phyloP scores from a whole-genome alignment of 2,113 vertebrate species.

The Phyllostomus hastatus region DNA sequence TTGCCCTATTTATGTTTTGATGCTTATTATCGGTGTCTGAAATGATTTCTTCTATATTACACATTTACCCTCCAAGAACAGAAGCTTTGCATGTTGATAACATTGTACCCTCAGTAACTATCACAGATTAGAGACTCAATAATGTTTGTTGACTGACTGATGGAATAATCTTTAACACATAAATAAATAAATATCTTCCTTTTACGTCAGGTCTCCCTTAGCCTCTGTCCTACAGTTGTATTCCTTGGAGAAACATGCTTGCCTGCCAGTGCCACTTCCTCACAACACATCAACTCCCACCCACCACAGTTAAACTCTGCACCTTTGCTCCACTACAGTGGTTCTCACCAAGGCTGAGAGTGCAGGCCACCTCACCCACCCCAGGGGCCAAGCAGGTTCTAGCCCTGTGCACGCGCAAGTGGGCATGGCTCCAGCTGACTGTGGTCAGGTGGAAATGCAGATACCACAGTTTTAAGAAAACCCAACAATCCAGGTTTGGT shows the following conservation, averaged over 20 bases:
- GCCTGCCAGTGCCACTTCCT: not conserved
- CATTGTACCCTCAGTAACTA: not conserved
- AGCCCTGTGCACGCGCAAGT: rapidly evolving
- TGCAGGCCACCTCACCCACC: not conserved
- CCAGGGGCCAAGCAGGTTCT: not conserved
- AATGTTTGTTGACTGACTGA: not conserved
- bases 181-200: too few species aligned
- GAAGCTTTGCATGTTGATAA: not conserved
- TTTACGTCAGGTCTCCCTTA: not conserved
- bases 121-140: not conserved
- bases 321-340: not conserved
- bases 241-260: not conserved
- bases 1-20: not conserved
- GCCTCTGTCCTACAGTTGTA: not conserved
- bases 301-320: rapidly evolving
- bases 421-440: not conserved
- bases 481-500: not conserved
- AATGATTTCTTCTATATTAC: not conserved
- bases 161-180: not conserved
- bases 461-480: not conserved
- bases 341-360: not conserved
- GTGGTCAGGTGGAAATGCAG: not conserved
- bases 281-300: rapidly evolving
- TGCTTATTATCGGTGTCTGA: not conserved
- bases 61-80: not conserved